phyloP scores from a whole-genome alignment of 1,140 invertebrate species.

The Caenorhabditis tropicalis region DNA sequence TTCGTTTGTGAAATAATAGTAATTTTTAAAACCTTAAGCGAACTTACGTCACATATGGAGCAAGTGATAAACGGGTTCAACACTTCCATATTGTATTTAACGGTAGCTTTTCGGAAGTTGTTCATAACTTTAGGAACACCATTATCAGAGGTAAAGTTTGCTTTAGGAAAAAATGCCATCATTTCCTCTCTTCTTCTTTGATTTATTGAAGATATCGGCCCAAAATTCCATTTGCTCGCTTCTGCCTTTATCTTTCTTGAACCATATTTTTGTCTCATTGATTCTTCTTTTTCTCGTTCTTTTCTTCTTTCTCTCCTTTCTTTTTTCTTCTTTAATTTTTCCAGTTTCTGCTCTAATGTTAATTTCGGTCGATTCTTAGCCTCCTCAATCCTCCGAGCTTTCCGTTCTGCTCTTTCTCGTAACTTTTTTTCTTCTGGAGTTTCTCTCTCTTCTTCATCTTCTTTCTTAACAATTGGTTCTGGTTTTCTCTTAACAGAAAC shows the following conservation, averaged over 20 bases:
- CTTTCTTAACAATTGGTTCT: background rate
- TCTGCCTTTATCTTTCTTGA: background rate
- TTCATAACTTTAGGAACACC: constrained; percentile 17
- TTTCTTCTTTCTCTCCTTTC: background rate
- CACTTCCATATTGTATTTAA: constrained; percentile 7
- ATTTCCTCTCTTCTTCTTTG: constrained; percentile 27
- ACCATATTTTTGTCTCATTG: constrained; percentile 4
- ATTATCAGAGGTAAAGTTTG: background rate
- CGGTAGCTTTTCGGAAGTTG: constrained; percentile 25
- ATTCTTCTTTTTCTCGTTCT: constrained; percentile 8
- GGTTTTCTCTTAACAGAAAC: background rate
- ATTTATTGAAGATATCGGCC: constrained; percentile 8
- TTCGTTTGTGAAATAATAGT: too few species aligned
- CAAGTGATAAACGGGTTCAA: constrained; percentile 28
- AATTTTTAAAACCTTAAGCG: too few species aligned
- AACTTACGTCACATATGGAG: constrained; percentile 34
- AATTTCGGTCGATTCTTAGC: background rate
- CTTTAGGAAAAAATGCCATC: constrained; percentile 22
- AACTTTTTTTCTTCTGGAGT: constrained; percentile 14
- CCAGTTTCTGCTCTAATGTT: background rate
- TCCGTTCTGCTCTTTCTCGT: background rate
- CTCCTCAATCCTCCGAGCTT: background rate
- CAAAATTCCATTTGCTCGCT: constrained; percentile 31
- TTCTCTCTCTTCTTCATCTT: background rate
- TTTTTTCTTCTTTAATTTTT: background rate